phyloP scores from a whole-genome alignment of 2,113 vertebrate genomes.

The Willisornis vidua region DNA sequence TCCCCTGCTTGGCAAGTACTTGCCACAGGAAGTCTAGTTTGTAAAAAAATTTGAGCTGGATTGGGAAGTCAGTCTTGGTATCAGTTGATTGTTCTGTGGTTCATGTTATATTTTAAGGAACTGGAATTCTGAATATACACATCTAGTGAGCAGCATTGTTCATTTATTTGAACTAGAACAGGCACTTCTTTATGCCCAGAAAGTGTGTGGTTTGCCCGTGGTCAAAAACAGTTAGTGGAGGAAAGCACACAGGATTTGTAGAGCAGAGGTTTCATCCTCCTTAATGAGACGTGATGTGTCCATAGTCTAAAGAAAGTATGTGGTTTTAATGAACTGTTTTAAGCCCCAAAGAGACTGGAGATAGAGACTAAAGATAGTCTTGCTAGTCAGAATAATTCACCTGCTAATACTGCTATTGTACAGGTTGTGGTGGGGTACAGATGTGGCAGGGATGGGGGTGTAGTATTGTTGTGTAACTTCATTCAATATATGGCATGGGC shows the following conservation, averaged over 20 bases:
- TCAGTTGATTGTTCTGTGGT: background rate
- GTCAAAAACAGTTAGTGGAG: background rate
- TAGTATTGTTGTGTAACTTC: background rate
- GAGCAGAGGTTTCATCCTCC: background rate
- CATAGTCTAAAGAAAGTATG: background rate
- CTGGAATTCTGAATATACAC: background rate
- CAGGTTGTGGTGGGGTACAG: background rate
- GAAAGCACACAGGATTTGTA: background rate
- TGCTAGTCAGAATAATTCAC: background rate
- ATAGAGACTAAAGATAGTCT: background rate
- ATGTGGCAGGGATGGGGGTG: accelerated
- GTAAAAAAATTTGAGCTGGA: background rate
- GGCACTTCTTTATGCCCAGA: background rate
- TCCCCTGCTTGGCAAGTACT: background rate
- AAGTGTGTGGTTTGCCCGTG: background rate
- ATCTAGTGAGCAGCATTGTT: background rate
- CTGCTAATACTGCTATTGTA: background rate
- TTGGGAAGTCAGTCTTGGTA: background rate
- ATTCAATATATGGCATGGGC: background rate
- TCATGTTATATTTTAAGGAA: background rate
- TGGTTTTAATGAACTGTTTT: background rate
- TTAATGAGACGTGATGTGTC: background rate
- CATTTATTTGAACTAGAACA: background rate
- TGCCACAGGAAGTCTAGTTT: background rate
- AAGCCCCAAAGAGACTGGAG: background rate